A percentile compares a stretch with the other conserved stretches of the same genome.
These are phyloP conservation scores for Melangyna quadrimaculata DNA, from an alignment of 2,888 invertebrate species.

Conservation along the genomic window DNA sequence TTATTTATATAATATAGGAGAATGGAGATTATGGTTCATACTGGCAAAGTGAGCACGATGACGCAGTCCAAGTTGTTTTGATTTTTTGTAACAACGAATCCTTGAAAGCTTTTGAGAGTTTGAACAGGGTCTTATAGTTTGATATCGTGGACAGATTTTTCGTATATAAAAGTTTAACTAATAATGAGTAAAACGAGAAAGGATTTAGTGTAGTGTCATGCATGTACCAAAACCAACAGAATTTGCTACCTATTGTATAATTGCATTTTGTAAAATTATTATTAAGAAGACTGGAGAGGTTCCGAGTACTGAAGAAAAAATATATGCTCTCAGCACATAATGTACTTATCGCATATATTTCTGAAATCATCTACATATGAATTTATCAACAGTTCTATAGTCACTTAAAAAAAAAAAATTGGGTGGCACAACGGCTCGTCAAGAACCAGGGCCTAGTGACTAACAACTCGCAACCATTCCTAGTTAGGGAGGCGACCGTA, in stretches of 20 bases:
- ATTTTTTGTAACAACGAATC: background rate
- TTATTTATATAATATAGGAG: background rate
- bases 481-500: too few species aligned
- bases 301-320: too few species aligned
- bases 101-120: background rate
- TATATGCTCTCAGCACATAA: too few species aligned
- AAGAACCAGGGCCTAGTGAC: too few species aligned
- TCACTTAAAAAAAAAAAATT: too few species aligned
- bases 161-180: constrained; percentile 5
- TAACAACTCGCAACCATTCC: too few species aligned
- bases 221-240: constrained; percentile 29
- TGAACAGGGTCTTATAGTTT: constrained; percentile 25
- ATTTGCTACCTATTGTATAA: constrained; percentile 41
- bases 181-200: constrained; percentile 1
- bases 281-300: background rate
- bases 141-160: constrained; percentile 36
- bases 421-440: too few species aligned
- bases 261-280: constrained; percentile 50
- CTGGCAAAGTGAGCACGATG: constrained; percentile 16
- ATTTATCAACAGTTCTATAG: too few species aligned
- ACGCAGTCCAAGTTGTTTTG: constrained; percentile 42
- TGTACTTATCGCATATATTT: too few species aligned
- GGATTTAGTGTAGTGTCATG: too few species aligned
- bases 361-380: too few species aligned
- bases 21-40: background rate